Evolutionary conservation across 2,113 vertebrate genomes (phyloP), one percentile per base, ranked within the genome.

Genomic region (Coturnix japonica): DNA sequence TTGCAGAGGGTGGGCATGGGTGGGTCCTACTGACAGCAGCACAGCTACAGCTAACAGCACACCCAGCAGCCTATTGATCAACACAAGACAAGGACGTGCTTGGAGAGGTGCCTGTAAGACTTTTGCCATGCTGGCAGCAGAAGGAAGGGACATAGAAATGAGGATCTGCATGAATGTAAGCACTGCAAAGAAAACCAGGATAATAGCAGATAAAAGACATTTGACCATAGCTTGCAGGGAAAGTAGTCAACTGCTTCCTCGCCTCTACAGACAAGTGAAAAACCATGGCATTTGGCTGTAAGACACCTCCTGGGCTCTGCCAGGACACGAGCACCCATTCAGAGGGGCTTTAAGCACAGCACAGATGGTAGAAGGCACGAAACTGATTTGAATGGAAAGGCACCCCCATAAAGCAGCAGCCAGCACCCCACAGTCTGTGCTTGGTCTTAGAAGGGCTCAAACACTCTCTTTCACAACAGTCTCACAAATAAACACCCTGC

Each of bases 1-100:
- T 5, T 85, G 73, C 80, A 35, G 85, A 96, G 95, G 80, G 91
- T 95, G 95, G 94, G 94, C 93, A 92, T 94, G 93, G 95, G 91
- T 93, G 94, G 90, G 87, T 89, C 94, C 22, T 91, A 73, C 18
- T 81, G 79, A 87, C 91, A 93, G 94, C 92, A 70, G 71, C 78
- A 4, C 61, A 88, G 70, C 93, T 41, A 31, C 93, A 87, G 79
- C 21, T 18, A 41, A 85, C 81, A 94, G 84, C 89, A 84, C 82
- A 63, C 90, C 85, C 95, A 93, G 70, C 81, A 70, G 93, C 78
- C 94, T 72, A 90, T 87, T 95, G 96, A 95, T 86, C 82, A 43
- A 90, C 80, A 43, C 75, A 77, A 80, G 47, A 90, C 8, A 28
- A 89, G 89, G 95, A 93, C 76, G 41, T 95, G 94, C 93, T 91